A percentile compares a stretch with the other conserved stretches of the same genome.
phyloP scores from a whole-genome alignment of 2,797 vertebrate species.

The Pelodytes ibericus region DNA sequence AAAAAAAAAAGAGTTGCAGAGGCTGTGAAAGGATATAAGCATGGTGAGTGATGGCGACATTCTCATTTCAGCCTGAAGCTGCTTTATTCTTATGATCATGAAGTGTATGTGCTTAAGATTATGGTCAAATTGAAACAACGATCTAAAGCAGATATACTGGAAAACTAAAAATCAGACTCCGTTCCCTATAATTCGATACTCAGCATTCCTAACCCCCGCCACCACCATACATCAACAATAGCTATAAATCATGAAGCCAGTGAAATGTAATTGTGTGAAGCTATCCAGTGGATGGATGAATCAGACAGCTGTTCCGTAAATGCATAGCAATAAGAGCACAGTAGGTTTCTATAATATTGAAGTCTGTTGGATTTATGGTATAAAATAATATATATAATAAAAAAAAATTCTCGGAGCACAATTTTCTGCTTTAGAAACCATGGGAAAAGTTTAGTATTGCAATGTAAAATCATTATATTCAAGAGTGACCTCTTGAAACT shows the following conservation, averaged over 20 bases:
- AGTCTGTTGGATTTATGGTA: not conserved
- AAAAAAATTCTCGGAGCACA: no score
- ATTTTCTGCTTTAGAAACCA: no score
- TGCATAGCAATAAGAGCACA: not conserved
- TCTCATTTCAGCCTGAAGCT: slow-evolving; percentile 10
- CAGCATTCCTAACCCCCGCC: not conserved
- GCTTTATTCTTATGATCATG: slow-evolving; percentile 22
- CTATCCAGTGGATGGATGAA: not conserved
- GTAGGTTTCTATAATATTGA: not conserved
- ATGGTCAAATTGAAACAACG: not conserved
- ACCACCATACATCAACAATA: not conserved
- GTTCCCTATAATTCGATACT: not conserved
- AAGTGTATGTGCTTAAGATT: slow-evolving; percentile 1
- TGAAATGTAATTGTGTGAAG: slow-evolving; percentile 20
- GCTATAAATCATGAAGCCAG: slow-evolving; percentile 7
- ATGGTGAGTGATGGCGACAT: not conserved
- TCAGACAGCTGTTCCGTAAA: slow-evolving; percentile 5
- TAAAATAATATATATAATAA: not conserved
- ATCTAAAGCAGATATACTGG: not conserved
- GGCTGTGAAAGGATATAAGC: not conserved
- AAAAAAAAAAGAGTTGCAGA: not conserved
- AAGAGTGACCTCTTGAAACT: not conserved
- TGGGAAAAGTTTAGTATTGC: not conserved
- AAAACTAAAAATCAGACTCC: slow-evolving; percentile 1
- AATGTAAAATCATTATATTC: not conserved